These are phyloP conservation scores for Lamprologus tigripictilis DNA, from an alignment of 2,113 vertebrate species.

Conservation along the genomic window DNA sequence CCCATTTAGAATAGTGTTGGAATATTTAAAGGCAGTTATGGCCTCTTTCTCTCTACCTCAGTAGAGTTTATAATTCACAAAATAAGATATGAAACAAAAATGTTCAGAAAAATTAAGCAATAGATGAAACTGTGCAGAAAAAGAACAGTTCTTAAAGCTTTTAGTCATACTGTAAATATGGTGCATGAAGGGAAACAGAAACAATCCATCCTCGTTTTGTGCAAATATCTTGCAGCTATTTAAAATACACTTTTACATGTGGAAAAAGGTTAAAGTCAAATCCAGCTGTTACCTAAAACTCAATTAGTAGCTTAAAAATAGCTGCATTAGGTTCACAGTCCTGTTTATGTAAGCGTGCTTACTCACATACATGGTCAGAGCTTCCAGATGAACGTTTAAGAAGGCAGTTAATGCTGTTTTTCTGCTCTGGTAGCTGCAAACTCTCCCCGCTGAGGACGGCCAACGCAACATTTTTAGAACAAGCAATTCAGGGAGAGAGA, in stretches of 20 bases:
- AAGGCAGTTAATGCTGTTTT: not conserved
- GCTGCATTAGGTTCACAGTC: not conserved
- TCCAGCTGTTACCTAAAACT: not conserved
- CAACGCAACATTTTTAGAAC: not conserved
- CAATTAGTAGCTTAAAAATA: not conserved
- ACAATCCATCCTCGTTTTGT: accelerated
- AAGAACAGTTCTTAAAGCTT: not conserved
- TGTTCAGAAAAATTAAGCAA: not conserved
- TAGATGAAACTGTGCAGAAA: not conserved
- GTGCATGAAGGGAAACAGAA: not conserved
- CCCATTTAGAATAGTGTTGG: not conserved
- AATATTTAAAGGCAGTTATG: not conserved
- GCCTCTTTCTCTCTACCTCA: not conserved
- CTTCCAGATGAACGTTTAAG: not conserved
- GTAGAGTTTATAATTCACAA: not conserved
- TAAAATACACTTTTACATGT: not conserved
- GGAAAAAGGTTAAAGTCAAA: not conserved
- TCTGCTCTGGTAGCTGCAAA: not conserved
- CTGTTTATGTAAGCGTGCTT: not conserved
- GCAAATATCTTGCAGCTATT: not conserved
- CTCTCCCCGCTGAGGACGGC: not conserved
- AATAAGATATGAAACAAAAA: not conserved
- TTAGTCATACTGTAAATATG: not conserved
- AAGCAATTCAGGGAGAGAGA: not conserved
- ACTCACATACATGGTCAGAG: not conserved